These are phyloP conservation scores for Macrosteles quadrilineatus DNA, from an alignment of 1,140 invertebrate species.

Conservation along the genomic window DNA sequence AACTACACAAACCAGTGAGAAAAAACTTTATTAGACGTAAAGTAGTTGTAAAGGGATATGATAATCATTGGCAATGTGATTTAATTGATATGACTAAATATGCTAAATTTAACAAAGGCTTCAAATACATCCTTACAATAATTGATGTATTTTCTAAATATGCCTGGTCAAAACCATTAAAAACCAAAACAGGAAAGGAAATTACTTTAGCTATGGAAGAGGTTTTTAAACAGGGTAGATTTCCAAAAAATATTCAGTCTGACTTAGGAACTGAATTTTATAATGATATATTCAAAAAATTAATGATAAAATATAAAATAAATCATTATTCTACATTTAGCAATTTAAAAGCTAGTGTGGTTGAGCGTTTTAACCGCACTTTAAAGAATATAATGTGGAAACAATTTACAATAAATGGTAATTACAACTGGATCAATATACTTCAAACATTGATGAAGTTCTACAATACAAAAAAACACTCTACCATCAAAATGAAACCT, in stretches of 20 bases:
- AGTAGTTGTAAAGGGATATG: constrained; percentile 36
- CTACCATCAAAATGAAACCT: constrained; percentile 16
- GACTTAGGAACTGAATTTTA: constrained; percentile 21
- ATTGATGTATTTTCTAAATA: constrained; percentile 49
- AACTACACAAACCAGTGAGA: constrained; percentile 39
- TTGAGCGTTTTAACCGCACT: neutral
- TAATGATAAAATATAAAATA: neutral
- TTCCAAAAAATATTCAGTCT: neutral
- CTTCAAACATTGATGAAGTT: neutral
- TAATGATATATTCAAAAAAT: neutral
- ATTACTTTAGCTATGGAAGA: neutral
- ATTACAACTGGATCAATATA: constrained; percentile 10
- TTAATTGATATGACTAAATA: constrained; percentile 37
- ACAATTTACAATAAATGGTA: neutral
- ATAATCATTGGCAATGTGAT: constrained; percentile 41
- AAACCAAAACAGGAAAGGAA: neutral
- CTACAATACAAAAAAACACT: constrained; percentile 18
- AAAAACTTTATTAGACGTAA: constrained; percentile 32
- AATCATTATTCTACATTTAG: constrained; percentile 10
- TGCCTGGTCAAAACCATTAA: neutral
- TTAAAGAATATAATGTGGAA: neutral
- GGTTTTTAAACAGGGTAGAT: neutral
- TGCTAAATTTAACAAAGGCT: constrained; percentile 43
- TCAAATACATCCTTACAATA: constrained; percentile 49
- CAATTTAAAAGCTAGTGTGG: neutral